A percentile compares a stretch with the other conserved stretches of the same genome.
phyloP scores from a whole-genome alignment of 2,888 invertebrate species.

The Zygogramma bicolorata region DNA sequence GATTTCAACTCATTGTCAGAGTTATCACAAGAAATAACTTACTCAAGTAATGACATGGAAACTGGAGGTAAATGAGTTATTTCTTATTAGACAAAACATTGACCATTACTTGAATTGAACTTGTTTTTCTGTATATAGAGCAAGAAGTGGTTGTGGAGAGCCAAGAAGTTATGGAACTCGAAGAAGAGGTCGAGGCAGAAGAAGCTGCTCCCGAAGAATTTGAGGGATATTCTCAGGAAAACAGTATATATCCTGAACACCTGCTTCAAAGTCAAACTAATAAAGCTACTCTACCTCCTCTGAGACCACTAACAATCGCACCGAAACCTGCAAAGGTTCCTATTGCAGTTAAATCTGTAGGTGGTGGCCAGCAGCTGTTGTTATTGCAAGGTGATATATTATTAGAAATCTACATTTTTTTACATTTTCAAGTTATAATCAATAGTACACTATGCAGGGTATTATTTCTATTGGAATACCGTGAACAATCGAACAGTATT shows the following conservation, averaged over 20 bases:
- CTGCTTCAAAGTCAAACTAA: constrained; percentile 55
- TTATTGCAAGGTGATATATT: constrained; percentile 65
- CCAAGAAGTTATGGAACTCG: constrained; percentile 53
- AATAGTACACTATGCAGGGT: too few species aligned
- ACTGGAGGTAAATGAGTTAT: constrained; percentile 53
- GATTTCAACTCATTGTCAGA: constrained; percentile 61
- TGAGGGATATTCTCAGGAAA: constrained; percentile 60
- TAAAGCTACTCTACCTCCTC: constrained; percentile 58
- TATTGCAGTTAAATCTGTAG: constrained; percentile 61
- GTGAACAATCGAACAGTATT: too few species aligned
- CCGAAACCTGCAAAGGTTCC: constrained; percentile 62
- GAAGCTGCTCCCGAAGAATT: constrained; percentile 61
- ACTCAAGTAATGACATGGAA: constrained; percentile 57
- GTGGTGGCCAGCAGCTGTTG: constrained; percentile 67
- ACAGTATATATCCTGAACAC: constrained; percentile 55
- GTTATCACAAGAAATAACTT: constrained; percentile 59
- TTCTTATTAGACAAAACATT: not conserved
- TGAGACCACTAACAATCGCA: constrained; percentile 59
- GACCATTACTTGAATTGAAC: not conserved
- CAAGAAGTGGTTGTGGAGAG: constrained; percentile 52
- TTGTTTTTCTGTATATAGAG: constrained; percentile 37
- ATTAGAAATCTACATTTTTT: too few species aligned
- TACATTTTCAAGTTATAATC: not conserved
- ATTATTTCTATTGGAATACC: too few species aligned
- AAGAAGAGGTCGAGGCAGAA: constrained; percentile 59